phyloP scores from a whole-genome alignment of 2,113 vertebrate genomes.

The Phaethon lepturus region DNA sequence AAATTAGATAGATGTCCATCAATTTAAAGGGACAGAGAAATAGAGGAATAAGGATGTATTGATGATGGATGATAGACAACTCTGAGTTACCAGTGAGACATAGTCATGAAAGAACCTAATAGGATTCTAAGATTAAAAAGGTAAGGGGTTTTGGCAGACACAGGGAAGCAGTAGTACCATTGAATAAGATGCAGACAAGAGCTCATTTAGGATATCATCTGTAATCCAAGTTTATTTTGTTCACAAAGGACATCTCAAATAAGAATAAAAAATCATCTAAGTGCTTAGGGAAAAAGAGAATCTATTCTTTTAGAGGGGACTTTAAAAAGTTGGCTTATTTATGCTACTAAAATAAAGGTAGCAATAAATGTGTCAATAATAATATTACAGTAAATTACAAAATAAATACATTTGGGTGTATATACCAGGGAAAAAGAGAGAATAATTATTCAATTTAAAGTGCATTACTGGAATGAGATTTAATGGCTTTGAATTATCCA shows the following conservation, averaged over 20 bases:
- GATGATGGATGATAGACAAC: not conserved
- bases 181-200: not conserved
- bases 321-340: not conserved
- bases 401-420: not conserved
- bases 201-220: not conserved
- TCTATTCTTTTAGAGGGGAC: not conserved
- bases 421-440: not conserved
- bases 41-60: not conserved
- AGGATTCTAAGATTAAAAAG: not conserved
- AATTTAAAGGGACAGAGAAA: not conserved
- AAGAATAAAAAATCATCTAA: not conserved
- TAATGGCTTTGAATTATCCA: conserved; percentile 32
- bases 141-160: not conserved
- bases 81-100: not conserved
- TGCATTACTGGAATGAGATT: conserved; percentile 38
- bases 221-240: not conserved
- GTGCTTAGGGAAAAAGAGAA: not conserved
- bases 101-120: not conserved
- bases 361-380: not conserved
- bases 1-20: not conserved
- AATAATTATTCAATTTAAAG: not conserved
- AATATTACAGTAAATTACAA: not conserved
- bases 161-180: not conserved
- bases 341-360: not conserved
- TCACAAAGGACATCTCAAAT: not conserved